Evolutionary conservation across 1,140 invertebrate genomes (phyloP), one percentile per base, ranked within the genome.

Genomic region (Anoplolepis gracilipes): DNA sequence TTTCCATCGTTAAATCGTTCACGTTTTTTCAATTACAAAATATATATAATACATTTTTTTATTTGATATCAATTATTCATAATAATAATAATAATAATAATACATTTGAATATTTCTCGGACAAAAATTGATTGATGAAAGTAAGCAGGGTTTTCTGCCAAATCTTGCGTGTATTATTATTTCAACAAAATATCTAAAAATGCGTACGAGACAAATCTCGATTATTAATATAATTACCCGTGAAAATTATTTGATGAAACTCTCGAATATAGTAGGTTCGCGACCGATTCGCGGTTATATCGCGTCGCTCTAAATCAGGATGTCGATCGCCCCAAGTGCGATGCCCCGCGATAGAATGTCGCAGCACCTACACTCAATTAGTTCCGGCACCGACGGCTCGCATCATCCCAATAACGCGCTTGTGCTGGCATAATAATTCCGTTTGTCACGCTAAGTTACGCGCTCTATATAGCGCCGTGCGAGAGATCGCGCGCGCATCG

Each of bases 401-500:
- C 28, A 62, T 69, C 53, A 78, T 88, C 53, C 67, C 87, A 62
- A 62, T 85, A 85, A 89, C 77, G 87, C 79, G 86, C 90, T 92
- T 88, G 85, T 86, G 90, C 86, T 92, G 85, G 91, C 88, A 91
- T 92, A 89, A 92, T 93, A 92, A 93, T 91, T 93, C 89, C 88
- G 90, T 92, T 84, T 92, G 91, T 91, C 89, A 91, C 91, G 87
- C 88, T 87, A 92, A 49, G 92, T 93, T 93, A 92, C 92, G 92
- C 90, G 91, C 90, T 92, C 92, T 88, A 93, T 89, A 92, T 92
- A 91, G 85, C 89, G 87, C 86, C 85, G 39, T 42, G 22, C 84
- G 61, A 49, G 75, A 85, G 69, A 88, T 85, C 46, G 72, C 69
- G 33, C 28, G 70, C 79, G 85, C 70, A 62, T 84, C 69, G 57